Evolutionary conservation across 2,888 invertebrate genomes (phyloP), one percentile per base, ranked within the genome.

Genomic region (Halictus quadricinctus): DNA sequence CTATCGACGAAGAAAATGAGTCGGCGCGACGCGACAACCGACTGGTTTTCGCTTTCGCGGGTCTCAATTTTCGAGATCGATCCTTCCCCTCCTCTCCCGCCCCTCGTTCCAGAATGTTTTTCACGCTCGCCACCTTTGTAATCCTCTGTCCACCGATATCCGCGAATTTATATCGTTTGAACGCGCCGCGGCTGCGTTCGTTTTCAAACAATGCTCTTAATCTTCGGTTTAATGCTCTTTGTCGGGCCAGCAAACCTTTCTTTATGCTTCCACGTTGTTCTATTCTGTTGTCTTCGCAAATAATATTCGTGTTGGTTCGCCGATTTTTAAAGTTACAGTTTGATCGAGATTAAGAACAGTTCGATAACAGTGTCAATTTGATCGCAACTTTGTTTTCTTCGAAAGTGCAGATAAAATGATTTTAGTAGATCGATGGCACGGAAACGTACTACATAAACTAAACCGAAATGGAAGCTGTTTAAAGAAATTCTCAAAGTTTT

Each of bases 21-120:
- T 15, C n/a, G 70, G 10, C 29, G 58, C 50, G 72, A 72, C 70
- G 48, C 66, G 76, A 18, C n/a, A 10, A 8, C 36, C 60, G 46
- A 50, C 48, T 66, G 43, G 48, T 72, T 48, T 48, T 48, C 72
- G 72, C 48, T 25, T 25, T 70, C 70, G 21, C 43, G 58, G 70
- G 13, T 13, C 46, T 46, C 46, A 21, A 72, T 48, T 48, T 29
- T 48, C 25, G 72, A 7, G 25, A 72, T 48, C 72, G 72, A 48
- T 36, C 29, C 29, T 48, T 25, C 7, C 12, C 15, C 7, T 4
- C 5, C 13, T 15, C 6, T 15, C 7, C 12, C 15, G 2, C 36
- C 36, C 36, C 13, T 13, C 25, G 25, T 25, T 25, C 13, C 25
- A 25, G 15, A 64, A 29, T 25, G 15, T 25, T 64, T 64, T 29